These are phyloP conservation scores for Microtus obscurus DNA, from an alignment of 2,797 vertebrate species.

Conservation along the genomic window DNA sequence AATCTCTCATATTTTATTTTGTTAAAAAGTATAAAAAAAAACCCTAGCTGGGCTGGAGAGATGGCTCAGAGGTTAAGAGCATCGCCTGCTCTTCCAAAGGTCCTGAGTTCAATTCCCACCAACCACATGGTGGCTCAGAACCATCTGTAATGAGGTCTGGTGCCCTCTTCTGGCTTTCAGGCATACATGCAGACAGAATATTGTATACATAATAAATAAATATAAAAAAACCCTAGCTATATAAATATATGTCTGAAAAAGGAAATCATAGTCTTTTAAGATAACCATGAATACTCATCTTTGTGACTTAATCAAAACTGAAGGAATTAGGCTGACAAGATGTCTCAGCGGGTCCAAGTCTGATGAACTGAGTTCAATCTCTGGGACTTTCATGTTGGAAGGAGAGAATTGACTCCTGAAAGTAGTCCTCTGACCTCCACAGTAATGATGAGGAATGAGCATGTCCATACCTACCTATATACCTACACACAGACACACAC, in stretches of 20 bases:
- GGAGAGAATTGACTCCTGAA: not conserved
- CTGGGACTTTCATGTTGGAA: not conserved
- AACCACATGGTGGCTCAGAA: too few relatives aligned
- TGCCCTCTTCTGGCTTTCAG: too few relatives aligned
- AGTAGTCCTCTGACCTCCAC: not conserved
- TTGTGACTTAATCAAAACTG: not conserved
- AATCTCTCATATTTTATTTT: not conserved
- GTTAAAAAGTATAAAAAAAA: constrained; percentile 32
- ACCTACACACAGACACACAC: not conserved
- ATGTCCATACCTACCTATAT: not conserved
- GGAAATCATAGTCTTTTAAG: not conserved
- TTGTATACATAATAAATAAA: too few relatives aligned
- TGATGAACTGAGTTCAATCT: not conserved
- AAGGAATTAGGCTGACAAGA: not conserved
- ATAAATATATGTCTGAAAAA: constrained; percentile 35
- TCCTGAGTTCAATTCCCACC: too few relatives aligned
- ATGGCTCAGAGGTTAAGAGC: too few relatives aligned
- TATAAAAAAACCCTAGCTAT: constrained; percentile 7
- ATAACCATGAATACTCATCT: not conserved
- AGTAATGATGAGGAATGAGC: not conserved
- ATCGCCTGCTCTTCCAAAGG: too few relatives aligned
- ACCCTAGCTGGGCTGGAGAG: too few relatives aligned
- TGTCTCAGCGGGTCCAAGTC: too few relatives aligned
- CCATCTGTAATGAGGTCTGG: too few relatives aligned
- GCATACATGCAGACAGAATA: too few relatives aligned